These are phyloP conservation scores for Margaritifera margaritifera DNA, from an alignment of 2,888 invertebrate species.

Conservation along the genomic window DNA sequence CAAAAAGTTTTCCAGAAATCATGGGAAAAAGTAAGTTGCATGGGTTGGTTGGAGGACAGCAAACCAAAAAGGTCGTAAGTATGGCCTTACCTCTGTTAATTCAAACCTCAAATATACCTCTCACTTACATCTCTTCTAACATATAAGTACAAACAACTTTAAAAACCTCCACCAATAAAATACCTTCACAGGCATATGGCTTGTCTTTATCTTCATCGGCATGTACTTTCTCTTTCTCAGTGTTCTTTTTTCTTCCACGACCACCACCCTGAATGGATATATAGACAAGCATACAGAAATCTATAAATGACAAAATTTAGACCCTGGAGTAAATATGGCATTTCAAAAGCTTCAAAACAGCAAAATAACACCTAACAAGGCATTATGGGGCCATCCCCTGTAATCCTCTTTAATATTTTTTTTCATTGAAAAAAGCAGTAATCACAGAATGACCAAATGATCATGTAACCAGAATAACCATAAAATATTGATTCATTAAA, in stretches of 20 bases:
- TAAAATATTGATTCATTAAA: too few species aligned
- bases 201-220: constrained; percentile 82
- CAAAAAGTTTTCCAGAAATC: too few species aligned
- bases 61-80: too few species aligned
- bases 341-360: not conserved
- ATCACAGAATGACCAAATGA: too few species aligned
- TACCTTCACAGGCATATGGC: constrained; percentile 93
- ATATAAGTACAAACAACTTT: too few species aligned
- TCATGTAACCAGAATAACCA: too few species aligned
- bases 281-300: constrained; percentile 1
- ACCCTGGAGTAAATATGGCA: not conserved
- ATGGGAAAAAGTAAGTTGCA: too few species aligned
- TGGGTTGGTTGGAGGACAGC: too few species aligned
- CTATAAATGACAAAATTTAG: not conserved
- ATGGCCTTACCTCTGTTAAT: too few species aligned
- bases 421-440: too few species aligned
- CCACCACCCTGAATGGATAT: constrained; percentile 17
- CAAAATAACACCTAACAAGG: not conserved
- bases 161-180: constrained; percentile 71
- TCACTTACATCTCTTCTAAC: too few species aligned
- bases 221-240: constrained; percentile 46
- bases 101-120: too few species aligned
- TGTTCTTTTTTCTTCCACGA: constrained; percentile 53
- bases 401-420: not conserved
- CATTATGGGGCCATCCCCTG: not conserved